phyloP scores from a whole-genome alignment of 2,797 vertebrate species.

The Malacoctenus gilli region DNA sequence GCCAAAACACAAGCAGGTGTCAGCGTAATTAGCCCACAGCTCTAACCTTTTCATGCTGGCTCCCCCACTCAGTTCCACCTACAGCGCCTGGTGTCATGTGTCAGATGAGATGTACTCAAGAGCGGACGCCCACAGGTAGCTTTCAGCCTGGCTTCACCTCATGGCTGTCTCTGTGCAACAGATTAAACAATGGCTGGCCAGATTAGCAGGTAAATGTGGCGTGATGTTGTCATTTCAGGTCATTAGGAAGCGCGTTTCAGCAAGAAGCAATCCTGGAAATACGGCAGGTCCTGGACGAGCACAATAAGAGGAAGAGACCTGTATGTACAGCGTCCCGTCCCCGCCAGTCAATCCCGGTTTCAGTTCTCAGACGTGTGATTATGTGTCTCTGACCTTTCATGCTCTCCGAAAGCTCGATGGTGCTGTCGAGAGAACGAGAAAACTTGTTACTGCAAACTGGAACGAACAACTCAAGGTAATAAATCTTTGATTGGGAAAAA shows the following conservation, averaged over 20 bases:
- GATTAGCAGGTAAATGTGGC: not conserved
- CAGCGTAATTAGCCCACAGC: slow-evolving; percentile 45
- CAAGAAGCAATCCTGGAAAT: slow-evolving; percentile 85
- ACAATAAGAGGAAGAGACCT: slow-evolving; percentile 86
- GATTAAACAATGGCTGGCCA: slow-evolving; percentile 5
- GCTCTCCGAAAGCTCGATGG: slow-evolving; percentile 79
- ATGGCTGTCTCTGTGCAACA: slow-evolving; percentile 4
- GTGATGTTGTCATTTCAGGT: slow-evolving; percentile 71
- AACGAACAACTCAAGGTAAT: slow-evolving; percentile 87
- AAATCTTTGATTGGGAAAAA: not conserved
- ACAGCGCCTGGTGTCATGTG: slow-evolving; percentile 84
- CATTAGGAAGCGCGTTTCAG: slow-evolving; percentile 86
- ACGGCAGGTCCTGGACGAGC: slow-evolving; percentile 82
- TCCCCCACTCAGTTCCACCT: slow-evolving; percentile 81
- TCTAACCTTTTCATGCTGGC: slow-evolving; percentile 64
- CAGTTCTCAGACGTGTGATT: not conserved
- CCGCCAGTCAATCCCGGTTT: too few relatives aligned
- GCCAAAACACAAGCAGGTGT: slow-evolving; percentile 58
- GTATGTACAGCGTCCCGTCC: slow-evolving; percentile 64
- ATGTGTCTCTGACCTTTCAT: slow-evolving; percentile 13
- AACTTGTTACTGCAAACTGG: slow-evolving; percentile 85
- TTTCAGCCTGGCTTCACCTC: slow-evolving; percentile 19
- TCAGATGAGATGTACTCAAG: slow-evolving; percentile 88
- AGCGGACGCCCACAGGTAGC: slow-evolving; percentile 87
- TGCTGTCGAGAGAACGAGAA: slow-evolving; percentile 83